Conservation (phyloP, 2,113 vertebrate genomes). For the Hyperoodon ampullatus region DNA sequence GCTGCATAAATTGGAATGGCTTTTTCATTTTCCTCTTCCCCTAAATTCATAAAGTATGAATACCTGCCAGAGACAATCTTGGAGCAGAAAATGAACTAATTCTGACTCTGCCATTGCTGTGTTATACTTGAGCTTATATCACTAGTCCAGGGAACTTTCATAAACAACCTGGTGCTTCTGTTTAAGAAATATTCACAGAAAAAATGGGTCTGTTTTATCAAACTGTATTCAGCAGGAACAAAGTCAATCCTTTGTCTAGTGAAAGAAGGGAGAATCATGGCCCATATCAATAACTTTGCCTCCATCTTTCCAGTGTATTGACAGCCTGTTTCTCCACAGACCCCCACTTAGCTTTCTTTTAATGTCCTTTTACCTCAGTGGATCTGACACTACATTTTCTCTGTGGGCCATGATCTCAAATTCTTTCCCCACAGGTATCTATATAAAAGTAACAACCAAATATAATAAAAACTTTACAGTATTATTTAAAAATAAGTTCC, state of each 20-base stretch:
- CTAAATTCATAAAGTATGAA: slow-evolving; percentile 23
- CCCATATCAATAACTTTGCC: not conserved
- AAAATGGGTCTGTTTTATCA: not conserved
- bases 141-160: slow-evolving; percentile 7
- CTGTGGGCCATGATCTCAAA: not conserved
- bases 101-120: not conserved
- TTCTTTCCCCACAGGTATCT: not conserved
- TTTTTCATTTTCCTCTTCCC: slow-evolving; percentile 47
- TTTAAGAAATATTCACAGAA: not conserved
- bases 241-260: not conserved
- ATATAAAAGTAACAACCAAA: slow-evolving; percentile 2
- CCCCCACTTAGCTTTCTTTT: not conserved
- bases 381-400: not conserved
- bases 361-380: not conserved
- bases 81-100: not conserved
- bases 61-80: slow-evolving; percentile 9
- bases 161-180: not conserved
- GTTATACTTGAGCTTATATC: not conserved
- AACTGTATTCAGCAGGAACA: not conserved
- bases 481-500: not conserved
- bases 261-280: slow-evolving; percentile 35
- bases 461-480: not conserved
- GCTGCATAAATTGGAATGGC: not conserved
- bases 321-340: not conserved
- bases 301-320: not conserved